These are phyloP conservation scores for Silurus lanzhouensis DNA, from an alignment of 2,797 vertebrate genomes.

Conservation along the genomic window DNA sequence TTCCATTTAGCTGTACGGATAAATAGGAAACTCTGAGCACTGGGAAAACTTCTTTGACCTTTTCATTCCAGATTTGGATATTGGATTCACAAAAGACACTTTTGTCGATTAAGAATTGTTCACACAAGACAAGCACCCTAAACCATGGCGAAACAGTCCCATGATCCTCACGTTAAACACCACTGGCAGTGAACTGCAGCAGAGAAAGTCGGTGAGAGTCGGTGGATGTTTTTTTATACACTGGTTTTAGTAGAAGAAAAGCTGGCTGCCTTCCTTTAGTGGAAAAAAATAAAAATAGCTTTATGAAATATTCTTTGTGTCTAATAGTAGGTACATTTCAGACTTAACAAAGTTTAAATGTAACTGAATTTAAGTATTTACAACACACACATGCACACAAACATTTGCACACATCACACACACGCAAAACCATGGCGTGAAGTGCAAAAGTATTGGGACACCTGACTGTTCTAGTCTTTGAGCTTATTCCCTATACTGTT, in stretches of 20 bases:
- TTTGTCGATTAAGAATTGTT: neutral
- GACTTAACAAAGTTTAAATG: neutral
- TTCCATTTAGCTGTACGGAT: slow-evolving; percentile 59
- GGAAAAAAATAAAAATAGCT: slow-evolving; percentile 40
- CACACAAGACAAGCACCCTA: neutral
- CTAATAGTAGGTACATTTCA: neutral
- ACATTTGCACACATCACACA: no score
- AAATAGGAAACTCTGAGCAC: slow-evolving; percentile 58
- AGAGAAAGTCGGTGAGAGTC: neutral
- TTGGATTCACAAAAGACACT: neutral
- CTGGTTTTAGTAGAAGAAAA: slow-evolving; percentile 29
- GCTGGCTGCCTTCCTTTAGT: slow-evolving; percentile 41
- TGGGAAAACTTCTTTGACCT: slow-evolving; percentile 48
- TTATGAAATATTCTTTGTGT: slow-evolving; percentile 23
- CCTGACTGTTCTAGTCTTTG: no score
- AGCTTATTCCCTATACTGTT: no score
- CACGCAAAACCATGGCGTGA: no score
- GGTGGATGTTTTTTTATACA: neutral
- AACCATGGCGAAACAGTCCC: neutral
- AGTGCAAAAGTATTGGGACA: no score
- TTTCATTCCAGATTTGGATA: slow-evolving; percentile 44
- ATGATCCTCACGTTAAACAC: neutral
- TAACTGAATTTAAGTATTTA: neutral
- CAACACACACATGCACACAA: neutral
- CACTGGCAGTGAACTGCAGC: slow-evolving; percentile 5